These are phyloP conservation scores for Theristicus caerulescens DNA, from an alignment of 2,113 vertebrate genomes.

Conservation along the genomic window DNA sequence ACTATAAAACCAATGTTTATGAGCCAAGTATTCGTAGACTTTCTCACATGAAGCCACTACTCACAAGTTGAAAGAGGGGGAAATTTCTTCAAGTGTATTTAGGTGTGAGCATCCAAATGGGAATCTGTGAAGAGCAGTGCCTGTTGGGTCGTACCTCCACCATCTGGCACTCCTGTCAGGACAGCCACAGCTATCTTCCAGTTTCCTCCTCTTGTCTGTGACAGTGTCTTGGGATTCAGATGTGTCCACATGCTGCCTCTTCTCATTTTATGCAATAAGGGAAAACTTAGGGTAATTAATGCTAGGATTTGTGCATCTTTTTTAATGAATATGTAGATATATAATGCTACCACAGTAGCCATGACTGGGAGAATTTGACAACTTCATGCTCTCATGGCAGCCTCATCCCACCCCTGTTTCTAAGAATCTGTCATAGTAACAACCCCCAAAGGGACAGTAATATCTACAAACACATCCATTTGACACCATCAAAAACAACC, in stretches of 20 bases:
- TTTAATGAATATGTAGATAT: neutral
- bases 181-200: neutral
- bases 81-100: neutral
- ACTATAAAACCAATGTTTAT: neutral
- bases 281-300: neutral
- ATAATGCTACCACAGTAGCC: neutral
- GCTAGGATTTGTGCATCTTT: neutral
- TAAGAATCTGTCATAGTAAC: neutral
- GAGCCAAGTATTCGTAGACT: neutral
- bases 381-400: neutral
- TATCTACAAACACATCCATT: neutral
- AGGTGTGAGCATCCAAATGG: neutral
- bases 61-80: neutral
- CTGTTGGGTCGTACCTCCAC: neutral
- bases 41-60: neutral
- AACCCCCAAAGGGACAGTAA: neutral
- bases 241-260: neutral
- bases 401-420: neutral
- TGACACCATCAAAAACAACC: rapidly evolving
- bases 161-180: neutral
- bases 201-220: neutral
- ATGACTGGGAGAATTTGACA: neutral
- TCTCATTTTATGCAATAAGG: neutral
- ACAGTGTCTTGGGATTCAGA: neutral
- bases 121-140: neutral